Evolutionary conservation across 2,888 invertebrate species (phyloP).

Genomic region (Stenodema calcarata): DNA sequence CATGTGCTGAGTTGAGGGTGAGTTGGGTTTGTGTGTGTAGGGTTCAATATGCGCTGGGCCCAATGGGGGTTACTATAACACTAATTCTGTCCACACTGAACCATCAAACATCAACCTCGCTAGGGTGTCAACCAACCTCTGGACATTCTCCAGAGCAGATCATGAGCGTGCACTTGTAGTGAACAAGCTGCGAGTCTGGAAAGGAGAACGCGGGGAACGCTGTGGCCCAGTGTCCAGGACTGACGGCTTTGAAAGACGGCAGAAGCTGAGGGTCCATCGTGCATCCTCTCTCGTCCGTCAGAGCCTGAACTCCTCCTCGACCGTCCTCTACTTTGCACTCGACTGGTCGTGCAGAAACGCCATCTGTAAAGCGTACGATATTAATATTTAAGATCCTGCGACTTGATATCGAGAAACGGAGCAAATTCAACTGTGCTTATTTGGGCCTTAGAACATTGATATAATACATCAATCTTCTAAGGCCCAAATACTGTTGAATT

Average conservation of each 20-base stretch:
- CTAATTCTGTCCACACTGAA: no score
- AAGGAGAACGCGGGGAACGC: conserved; percentile 84
- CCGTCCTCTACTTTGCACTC: conserved; percentile 83
- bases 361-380: conserved; percentile 64
- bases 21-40: no score
- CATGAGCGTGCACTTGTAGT: conserved; percentile 78
- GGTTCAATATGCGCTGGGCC: no score
- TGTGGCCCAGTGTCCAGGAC: conserved; percentile 60
- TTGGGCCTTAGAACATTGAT: no score
- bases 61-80: no score
- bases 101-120: no score
- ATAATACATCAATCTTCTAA: no score
- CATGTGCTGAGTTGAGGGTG: no score
- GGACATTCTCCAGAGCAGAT: conserved; percentile 77
- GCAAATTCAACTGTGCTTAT: no score
- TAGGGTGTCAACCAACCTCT: conserved; percentile 36
- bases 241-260: conserved; percentile 63
- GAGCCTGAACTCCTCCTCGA: conserved; percentile 74
- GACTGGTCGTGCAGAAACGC: conserved; percentile 75
- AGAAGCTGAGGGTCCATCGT: conserved; percentile 74
- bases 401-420: no score
- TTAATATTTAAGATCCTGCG: no score
- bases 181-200: conserved; percentile 78
- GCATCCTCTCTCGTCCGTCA: conserved; percentile 77
- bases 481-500: no score